Conservation (phyloP, 2,797 vertebrate genomes). For the Capromys pilorides region DNA sequence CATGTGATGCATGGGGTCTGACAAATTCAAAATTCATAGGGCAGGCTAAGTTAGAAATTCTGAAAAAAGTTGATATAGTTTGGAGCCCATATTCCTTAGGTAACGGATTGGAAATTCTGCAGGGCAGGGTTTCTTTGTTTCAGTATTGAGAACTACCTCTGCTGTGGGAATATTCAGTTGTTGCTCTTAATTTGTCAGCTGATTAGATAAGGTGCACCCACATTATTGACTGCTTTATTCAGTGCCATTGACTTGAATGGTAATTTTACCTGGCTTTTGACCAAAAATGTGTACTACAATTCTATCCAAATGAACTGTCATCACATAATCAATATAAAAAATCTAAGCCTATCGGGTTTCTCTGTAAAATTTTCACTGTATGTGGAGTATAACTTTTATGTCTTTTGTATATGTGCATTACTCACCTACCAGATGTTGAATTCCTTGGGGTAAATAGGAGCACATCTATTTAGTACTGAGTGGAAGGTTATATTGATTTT, state of each 20-base stretch:
- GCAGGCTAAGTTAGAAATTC: background rate
- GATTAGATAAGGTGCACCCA: background rate
- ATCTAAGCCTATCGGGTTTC: background rate
- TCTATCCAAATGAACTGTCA: background rate
- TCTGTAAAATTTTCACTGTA: background rate
- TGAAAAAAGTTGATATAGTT: background rate
- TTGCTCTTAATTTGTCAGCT: slow-evolving; percentile 3
- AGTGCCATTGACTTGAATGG: background rate
- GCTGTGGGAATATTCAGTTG: background rate
- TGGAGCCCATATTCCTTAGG: background rate
- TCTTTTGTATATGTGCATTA: background rate
- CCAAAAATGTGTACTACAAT: background rate
- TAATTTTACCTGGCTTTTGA: background rate
- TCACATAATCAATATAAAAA: background rate
- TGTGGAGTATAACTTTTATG: background rate
- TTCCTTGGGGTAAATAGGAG: background rate
- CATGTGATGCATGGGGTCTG: background rate
- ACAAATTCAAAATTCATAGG: background rate
- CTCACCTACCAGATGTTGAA: background rate
- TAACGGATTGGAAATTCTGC: background rate
- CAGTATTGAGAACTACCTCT: background rate
- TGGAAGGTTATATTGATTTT: background rate
- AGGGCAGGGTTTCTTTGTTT: background rate
- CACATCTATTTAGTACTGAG: background rate
- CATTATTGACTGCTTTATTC: background rate